Evolutionary conservation across 2,888 invertebrate genomes (phyloP).

Genomic region (Apamea crenata): DNA sequence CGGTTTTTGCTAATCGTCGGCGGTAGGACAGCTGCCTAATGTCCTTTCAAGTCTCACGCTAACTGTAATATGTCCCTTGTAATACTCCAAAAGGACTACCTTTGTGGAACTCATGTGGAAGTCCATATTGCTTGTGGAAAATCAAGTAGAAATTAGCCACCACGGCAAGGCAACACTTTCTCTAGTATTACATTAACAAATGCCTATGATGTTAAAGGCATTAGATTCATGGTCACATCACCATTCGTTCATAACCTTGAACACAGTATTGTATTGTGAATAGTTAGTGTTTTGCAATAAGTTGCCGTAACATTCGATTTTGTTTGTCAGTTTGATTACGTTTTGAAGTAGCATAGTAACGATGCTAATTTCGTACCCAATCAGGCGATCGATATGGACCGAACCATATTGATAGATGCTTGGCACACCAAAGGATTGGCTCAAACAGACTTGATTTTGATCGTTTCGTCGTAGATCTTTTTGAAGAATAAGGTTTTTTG

Average conservation of each 20-base stretch:
- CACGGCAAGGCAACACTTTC: constrained; percentile 28
- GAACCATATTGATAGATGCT: not conserved
- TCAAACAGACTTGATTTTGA: not conserved
- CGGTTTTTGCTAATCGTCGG: not conserved
- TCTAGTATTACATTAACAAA: constrained; percentile 29
- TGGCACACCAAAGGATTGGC: not conserved
- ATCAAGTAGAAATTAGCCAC: not conserved
- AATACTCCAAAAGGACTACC: not conserved
- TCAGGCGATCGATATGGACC: constrained; percentile 1
- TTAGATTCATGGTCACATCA: constrained; percentile 54
- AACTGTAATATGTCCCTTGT: not conserved
- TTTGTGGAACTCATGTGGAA: not conserved
- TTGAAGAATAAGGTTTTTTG: not conserved
- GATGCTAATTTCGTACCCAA: constrained; percentile 7
- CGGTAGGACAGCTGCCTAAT: not conserved
- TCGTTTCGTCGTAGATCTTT: not conserved
- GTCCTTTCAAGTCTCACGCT: not conserved
- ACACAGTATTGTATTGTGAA: constrained; percentile 40
- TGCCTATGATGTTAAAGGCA: constrained; percentile 30
- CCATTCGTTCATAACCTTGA: constrained; percentile 53
- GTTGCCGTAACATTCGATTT: constrained; percentile 36
- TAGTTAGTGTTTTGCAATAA: constrained; percentile 54
- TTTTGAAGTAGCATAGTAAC: constrained; percentile 9
- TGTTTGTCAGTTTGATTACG: constrained; percentile 15
- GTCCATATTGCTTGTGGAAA: not conserved